Evolutionary conservation across 2,113 vertebrate genomes (phyloP), one percentile per base, ranked within the genome.

Genomic region (Psilopsiagon aymara): DNA sequence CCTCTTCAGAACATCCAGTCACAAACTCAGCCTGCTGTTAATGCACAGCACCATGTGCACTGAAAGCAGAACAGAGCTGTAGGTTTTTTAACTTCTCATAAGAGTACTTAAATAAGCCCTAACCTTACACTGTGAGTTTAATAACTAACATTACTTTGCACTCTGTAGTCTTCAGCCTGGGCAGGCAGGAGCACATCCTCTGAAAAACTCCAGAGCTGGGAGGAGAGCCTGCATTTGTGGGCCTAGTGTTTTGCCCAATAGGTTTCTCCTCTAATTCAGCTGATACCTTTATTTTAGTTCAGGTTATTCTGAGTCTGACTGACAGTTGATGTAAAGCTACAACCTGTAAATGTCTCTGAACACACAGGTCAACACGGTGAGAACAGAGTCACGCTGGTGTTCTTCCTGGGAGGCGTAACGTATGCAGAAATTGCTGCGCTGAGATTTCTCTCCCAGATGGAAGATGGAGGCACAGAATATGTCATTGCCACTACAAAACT

Each of bases 401-500:
- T 99, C 97, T 99, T 99, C 97, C 98, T 99, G 5, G 99, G 99
- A 1, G 99, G 99, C 0, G 99, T 99, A 33, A 99, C 99, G 0
- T 99, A 99, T 0, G 99, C 99, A 1, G 99, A 99, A 91, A 99
- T 99, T 23, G 99, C 99, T 0, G 99, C 99, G 4, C 98, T 99
- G 49, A 98, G 99, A 6, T 99, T 99, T 60, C 98, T 99, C 59
- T 99, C 99, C 39, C 99, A 99, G 59, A 98, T 99, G 98, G 99
- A 99, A 93, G 99, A 99, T 29, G 98, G 99, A 24, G 99, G 99
- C 68, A 99, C 99, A 19, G 99, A 99, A 66, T 99, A 99, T 1
- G 98, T 99, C 14, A 99, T 99, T 59, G 99, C 99, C 44, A 99
- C 99, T 16, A 99, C 99, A 8, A 99, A 99, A 91, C 98, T 99